phyloP scores from a whole-genome alignment of 2,888 invertebrate species.

The Mesoligia furuncula region DNA sequence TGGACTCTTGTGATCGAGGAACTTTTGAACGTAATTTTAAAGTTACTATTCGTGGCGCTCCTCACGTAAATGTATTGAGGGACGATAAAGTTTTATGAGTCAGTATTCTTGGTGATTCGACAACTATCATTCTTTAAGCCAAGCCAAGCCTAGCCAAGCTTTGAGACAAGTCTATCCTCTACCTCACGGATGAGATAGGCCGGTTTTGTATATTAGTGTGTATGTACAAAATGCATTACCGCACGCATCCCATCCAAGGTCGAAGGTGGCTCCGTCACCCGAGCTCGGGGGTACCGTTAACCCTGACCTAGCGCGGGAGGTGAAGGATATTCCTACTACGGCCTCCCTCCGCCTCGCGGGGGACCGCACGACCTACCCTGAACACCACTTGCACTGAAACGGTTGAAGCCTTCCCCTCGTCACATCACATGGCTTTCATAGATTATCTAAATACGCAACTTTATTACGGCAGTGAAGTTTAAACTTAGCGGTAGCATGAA shows the following conservation, averaged over 20 bases:
- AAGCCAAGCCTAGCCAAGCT: neutral
- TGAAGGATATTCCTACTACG: slow-evolving; percentile 89
- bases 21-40: slow-evolving; percentile 18
- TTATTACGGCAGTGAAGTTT: slow-evolving; percentile 35
- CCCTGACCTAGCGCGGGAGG: slow-evolving; percentile 89
- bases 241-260: slow-evolving; percentile 85
- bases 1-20: slow-evolving; percentile 30
- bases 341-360: slow-evolving; percentile 79
- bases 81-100: neutral
- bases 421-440: slow-evolving; percentile 78
- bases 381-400: slow-evolving; percentile 84
- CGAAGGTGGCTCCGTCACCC: slow-evolving; percentile 87
- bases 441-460: slow-evolving; percentile 49
- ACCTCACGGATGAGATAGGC: neutral
- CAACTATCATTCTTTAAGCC: neutral
- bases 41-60: neutral
- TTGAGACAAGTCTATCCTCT: neutral
- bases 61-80: neutral
- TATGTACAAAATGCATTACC: slow-evolving; percentile 74
- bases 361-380: slow-evolving; percentile 85
- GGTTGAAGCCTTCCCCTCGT: slow-evolving; percentile 82
- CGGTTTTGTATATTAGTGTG: slow-evolving; percentile 7
- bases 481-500: slow-evolving; percentile 26
- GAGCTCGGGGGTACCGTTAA: slow-evolving; percentile 88
- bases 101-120: neutral